Percentiles rank a stretch among this genome's conserved stretches.
Conservation (phyloP, 2,113 vertebrate species). For the Cyanocitta stelleri region DNA sequence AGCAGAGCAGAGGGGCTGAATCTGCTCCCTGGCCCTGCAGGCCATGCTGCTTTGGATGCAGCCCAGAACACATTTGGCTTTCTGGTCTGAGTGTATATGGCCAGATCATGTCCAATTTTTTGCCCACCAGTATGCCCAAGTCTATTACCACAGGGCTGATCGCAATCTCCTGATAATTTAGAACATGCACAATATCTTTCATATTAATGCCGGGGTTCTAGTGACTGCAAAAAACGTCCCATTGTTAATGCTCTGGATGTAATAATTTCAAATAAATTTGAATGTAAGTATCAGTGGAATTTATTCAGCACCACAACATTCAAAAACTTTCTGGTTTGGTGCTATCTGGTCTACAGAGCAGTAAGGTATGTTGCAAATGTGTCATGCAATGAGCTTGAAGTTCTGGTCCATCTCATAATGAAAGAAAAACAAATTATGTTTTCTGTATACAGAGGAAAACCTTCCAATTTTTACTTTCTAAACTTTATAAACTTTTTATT, state of each 20-base stretch:
- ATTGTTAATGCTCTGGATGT: background rate
- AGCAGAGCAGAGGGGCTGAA: background rate
- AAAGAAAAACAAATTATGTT: background rate
- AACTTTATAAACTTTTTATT: background rate
- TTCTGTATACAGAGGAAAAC: background rate
- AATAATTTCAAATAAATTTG: background rate
- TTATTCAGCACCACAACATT: background rate
- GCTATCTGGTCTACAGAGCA: background rate
- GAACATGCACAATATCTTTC: background rate
- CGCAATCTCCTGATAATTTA: background rate
- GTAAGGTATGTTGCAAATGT: background rate
- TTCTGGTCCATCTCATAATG: background rate
- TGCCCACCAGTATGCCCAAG: too few relatives aligned
- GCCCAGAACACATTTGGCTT: fast-evolving
- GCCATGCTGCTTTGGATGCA: fast-evolving
- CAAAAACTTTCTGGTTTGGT: background rate
- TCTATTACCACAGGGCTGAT: background rate
- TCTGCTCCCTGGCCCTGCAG: fast-evolving
- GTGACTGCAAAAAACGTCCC: background rate
- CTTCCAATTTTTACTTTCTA: background rate
- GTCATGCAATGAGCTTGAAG: background rate
- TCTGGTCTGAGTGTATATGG: fast-evolving
- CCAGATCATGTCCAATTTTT: fast-evolving
- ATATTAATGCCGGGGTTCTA: background rate
- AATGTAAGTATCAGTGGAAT: background rate